phyloP scores from a whole-genome alignment of 2,797 vertebrate species.

The Pteronotus mesoamericanus region DNA sequence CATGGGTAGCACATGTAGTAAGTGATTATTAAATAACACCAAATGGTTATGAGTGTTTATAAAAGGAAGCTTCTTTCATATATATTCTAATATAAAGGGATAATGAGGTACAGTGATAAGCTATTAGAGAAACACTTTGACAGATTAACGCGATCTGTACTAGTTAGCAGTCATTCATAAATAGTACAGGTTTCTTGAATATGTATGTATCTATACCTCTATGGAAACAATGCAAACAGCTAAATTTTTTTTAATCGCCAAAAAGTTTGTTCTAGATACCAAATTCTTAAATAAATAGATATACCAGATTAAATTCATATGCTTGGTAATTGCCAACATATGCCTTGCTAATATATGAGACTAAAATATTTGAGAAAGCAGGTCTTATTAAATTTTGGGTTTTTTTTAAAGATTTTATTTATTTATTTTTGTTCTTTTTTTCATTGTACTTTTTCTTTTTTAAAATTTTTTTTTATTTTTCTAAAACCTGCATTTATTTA shows the following conservation, averaged over 20 bases:
- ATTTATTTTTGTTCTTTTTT: too few relatives aligned
- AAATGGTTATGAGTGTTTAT: neutral
- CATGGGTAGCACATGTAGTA: neutral
- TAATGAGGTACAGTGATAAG: neutral
- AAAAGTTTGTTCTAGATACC: neutral
- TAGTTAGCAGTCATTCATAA: neutral
- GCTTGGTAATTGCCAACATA: neutral
- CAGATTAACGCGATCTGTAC: neutral
- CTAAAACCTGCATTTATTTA: too few relatives aligned
- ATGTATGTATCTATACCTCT: neutral
- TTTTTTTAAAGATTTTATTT: too few relatives aligned
- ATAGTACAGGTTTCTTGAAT: neutral
- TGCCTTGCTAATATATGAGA: neutral
- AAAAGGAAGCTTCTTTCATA: neutral
- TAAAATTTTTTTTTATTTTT: too few relatives aligned
- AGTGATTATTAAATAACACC: neutral
- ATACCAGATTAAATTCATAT: neutral
- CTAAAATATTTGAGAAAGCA: neutral
- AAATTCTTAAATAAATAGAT: neutral
- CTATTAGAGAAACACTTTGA: neutral
- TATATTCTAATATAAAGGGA: neutral
- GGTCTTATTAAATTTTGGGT: neutral
- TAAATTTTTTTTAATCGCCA: neutral
- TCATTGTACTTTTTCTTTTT: too few relatives aligned
- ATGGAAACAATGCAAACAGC: neutral